Conservation (phyloP, 2,888 invertebrate species). For the Sisyra terminalis region DNA sequence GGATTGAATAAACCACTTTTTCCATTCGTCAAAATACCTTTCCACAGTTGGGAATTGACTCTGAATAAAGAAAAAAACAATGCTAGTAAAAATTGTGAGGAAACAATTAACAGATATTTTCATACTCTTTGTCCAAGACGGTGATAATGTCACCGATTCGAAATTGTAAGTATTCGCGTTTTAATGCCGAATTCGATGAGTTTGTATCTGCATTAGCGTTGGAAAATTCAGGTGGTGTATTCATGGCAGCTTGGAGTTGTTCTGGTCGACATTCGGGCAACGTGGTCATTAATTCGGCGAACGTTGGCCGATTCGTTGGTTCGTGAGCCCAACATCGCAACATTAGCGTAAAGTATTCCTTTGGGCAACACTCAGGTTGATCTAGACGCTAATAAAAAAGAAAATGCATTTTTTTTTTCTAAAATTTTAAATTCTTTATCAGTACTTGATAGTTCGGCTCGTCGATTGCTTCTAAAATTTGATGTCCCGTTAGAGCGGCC, state of each 20-base stretch:
- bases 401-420: not conserved
- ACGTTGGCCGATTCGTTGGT: slow-evolving; percentile 72
- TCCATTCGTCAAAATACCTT: slow-evolving; percentile 75
- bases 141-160: slow-evolving; percentile 82
- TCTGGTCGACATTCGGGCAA: slow-evolving; percentile 81
- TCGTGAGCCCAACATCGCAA: slow-evolving; percentile 94
- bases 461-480: slow-evolving; percentile 91
- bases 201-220: slow-evolving; percentile 20
- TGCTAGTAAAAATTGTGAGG: not conserved
- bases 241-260: slow-evolving; percentile 68
- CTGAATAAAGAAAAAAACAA: slow-evolving; percentile 17
- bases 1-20: slow-evolving; percentile 91
- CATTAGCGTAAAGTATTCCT: slow-evolving; percentile 85
- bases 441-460: slow-evolving; percentile 69
- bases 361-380: slow-evolving; percentile 87
- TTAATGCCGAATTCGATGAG: slow-evolving; percentile 11
- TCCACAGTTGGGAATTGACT: slow-evolving; percentile 62
- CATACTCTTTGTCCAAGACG: slow-evolving; percentile 68
- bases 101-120: slow-evolving; percentile 6
- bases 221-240: slow-evolving; percentile 3
- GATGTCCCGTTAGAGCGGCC: slow-evolving; percentile 85
- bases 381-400: slow-evolving; percentile 56
- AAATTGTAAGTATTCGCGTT: slow-evolving; percentile 61
- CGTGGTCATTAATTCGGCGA: slow-evolving; percentile 62
- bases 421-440: not conserved